Percentiles rank a stretch among this genome's conserved stretches.
phyloP scores from a whole-genome alignment of 2,797 vertebrate species.

The Bufotes viridis region DNA sequence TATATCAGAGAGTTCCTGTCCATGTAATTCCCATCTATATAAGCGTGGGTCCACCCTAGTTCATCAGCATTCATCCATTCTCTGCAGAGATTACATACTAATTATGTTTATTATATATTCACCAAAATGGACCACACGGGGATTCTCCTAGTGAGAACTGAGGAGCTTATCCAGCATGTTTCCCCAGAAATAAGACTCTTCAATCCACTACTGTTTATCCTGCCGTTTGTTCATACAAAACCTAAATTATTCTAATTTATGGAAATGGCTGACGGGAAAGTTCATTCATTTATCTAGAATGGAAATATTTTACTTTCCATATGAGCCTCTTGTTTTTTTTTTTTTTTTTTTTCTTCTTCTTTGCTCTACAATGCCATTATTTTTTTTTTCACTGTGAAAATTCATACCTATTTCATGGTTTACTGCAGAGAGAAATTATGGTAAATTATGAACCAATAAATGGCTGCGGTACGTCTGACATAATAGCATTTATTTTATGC shows the following conservation, averaged over 20 bases:
- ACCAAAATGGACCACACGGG: background rate
- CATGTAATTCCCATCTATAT: background rate
- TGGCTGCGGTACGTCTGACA: slow-evolving; percentile 22
- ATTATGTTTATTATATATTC: background rate
- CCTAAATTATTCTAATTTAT: slow-evolving; percentile 55
- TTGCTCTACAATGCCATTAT: slow-evolving; percentile 24
- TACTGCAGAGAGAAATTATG: slow-evolving; percentile 46
- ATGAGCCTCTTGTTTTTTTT: slow-evolving; percentile 7
- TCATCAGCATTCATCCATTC: background rate
- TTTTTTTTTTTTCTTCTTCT: slow-evolving; percentile 20
- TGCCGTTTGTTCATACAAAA: slow-evolving; percentile 16
- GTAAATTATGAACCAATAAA: slow-evolving; percentile 53
- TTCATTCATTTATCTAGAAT: slow-evolving; percentile 46
- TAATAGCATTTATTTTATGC: slow-evolving; percentile 46
- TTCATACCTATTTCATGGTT: slow-evolving; percentile 29
- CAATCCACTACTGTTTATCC: slow-evolving; percentile 34
- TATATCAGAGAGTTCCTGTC: no score
- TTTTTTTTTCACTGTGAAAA: slow-evolving; percentile 41
- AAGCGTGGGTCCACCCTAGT: background rate
- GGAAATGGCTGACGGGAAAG: slow-evolving; percentile 44
- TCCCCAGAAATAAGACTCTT: slow-evolving; percentile 13
- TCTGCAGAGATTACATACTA: background rate
- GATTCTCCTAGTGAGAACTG: background rate
- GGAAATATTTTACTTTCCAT: slow-evolving; percentile 17
- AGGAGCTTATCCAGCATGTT: slow-evolving; percentile 19